Evolutionary conservation across 2,888 invertebrate species (phyloP).

Genomic region (Melolontha melolontha): DNA sequence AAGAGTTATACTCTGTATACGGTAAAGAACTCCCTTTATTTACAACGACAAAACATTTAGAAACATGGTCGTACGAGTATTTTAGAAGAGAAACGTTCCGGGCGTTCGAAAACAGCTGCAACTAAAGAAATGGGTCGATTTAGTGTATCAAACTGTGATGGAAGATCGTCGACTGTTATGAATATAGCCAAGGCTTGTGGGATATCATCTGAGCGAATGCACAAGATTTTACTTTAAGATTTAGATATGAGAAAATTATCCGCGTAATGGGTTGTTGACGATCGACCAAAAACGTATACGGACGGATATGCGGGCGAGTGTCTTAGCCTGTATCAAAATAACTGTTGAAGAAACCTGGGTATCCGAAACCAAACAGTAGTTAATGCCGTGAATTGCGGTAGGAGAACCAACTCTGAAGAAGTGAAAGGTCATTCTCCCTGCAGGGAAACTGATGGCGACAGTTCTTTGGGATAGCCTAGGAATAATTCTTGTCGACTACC

Average conservation of each 20-base stretch:
- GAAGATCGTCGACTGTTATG: neutral
- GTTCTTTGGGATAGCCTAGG: too few species aligned
- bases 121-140: conserved; percentile 9
- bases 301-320: conserved; percentile 1
- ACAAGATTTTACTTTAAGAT: conserved; percentile 9
- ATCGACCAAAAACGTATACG: neutral
- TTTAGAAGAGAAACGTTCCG: too few species aligned
- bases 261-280: conserved; percentile 3
- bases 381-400: too few species aligned
- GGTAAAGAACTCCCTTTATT: neutral
- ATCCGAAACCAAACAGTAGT: neutral
- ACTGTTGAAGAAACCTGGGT: conserved; percentile 7
- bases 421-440: too few species aligned
- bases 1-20: conserved; percentile 3
- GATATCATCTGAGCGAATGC: neutral
- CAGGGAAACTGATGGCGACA: too few species aligned
- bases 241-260: conserved; percentile 10
- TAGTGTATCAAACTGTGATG: conserved; percentile 11
- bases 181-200: conserved; percentile 6
- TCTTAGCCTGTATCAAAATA: conserved; percentile 8
- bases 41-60: neutral
- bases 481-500: too few species aligned
- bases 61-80: conserved; percentile 1
- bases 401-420: too few species aligned
- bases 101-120: too few species aligned